Base-by-base conservation (phyloP, 2,113 vertebrate genomes). In the Choloepus hoffmanni region DNA sequence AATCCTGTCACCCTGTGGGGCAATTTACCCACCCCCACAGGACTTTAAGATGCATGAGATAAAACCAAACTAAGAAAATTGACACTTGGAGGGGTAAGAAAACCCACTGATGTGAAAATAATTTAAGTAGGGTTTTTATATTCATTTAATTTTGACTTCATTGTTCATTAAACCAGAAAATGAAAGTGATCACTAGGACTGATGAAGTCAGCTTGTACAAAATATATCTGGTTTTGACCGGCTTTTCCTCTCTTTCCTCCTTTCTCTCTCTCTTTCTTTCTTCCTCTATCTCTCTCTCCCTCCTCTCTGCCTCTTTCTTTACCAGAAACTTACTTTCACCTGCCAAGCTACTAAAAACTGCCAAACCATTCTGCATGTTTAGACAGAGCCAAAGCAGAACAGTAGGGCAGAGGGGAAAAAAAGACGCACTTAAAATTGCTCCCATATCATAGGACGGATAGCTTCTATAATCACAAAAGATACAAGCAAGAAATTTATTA, bases 111-210 rank as follows among this genome's bases (percentile, higher is more conserved):
- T 58, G 40, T 63, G 50, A 85, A 96, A 97, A 96, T 62, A 91
- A 95, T 72, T 67, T 67, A 23, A 86, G 85, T 26, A 72, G 36
- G n/a, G 30, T 83, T 96, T 95, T 94, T 90, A 78, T 23, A 58
- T 89, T 87, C 87, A 85, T 92, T 94, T 96, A 89, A 68, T 76
- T 86, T 95, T 92, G 77, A 86, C 50, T 92, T 94, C n/a, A 23
- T 79, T 81, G 36, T 89, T 95, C 91, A 92, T 55, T 83, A 96
- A 95, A 62, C 85, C 84, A 93, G 85, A 96, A 96, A 95, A 96
- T 65, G 40, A 63, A 63, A 83, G n/a, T 2, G 2, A 83, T 62
- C 70, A 16, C 19, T 43, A 53, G 68, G 76, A 88, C 50, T 7
- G 19, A 13, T 85, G 77, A 96, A 40, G 11, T 55, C 67, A 85